A percentile compares a stretch with the other conserved stretches of the same genome.
Conservation (phyloP, 1,140 invertebrate genomes). For the Penaeus japonicus region DNA sequence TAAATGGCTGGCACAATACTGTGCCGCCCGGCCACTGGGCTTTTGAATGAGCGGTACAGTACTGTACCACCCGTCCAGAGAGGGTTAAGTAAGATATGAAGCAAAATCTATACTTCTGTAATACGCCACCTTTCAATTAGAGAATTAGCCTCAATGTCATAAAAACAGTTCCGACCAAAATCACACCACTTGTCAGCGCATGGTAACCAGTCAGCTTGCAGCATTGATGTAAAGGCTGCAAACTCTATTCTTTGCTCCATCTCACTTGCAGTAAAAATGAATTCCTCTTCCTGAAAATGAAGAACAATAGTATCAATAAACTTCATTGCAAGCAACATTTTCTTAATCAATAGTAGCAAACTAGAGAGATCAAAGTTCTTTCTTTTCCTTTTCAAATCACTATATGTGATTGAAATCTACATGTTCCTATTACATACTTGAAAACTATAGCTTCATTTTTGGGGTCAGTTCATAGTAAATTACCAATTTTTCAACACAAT, state of each 20-base stretch:
- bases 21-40: too few species aligned
- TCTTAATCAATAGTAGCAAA: too few species aligned
- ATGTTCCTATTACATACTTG: too few species aligned
- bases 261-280: not conserved
- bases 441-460: too few species aligned
- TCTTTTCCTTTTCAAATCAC: not conserved
- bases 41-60: too few species aligned
- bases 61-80: too few species aligned
- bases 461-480: too few species aligned
- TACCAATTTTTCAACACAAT: too few species aligned
- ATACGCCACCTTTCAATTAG: constrained; percentile 13
- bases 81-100: too few species aligned
- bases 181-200: constrained; percentile 26
- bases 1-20: too few species aligned
- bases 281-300: not conserved
- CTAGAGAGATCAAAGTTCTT: too few species aligned
- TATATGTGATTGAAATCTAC: not conserved
- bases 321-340: not conserved
- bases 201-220: constrained; percentile 23
- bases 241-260: not conserved
- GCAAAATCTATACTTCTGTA: not conserved
- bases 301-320: not conserved
- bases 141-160: not conserved
- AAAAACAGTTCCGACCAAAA: constrained; percentile 19
- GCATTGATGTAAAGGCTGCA: not conserved